These are phyloP conservation scores for Gymnoscelis rufifasciata DNA, from an alignment of 2,888 invertebrate genomes.

Conservation along the genomic window DNA sequence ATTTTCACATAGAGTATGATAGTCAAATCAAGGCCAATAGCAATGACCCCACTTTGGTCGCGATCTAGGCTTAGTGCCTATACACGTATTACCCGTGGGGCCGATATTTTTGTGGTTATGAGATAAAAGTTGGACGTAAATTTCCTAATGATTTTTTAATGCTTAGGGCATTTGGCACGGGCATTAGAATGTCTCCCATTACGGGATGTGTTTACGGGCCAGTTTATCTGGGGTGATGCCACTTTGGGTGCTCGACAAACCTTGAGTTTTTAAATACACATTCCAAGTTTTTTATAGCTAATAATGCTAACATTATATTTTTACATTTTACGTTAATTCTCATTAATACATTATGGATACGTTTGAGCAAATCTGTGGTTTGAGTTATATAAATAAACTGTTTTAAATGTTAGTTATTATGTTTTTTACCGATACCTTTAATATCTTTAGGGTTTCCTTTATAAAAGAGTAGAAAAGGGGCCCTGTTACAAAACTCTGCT, in stretches of 20 bases:
- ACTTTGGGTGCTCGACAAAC: not conserved
- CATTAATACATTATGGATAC: too few species aligned
- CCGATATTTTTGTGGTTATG: conserved; percentile 10
- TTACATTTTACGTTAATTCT: too few species aligned
- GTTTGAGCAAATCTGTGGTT: too few species aligned
- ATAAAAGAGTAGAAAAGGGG: too few species aligned
- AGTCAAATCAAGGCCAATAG: conserved; percentile 21
- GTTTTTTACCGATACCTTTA: too few species aligned
- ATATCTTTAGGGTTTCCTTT: too few species aligned
- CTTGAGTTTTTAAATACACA: not conserved
- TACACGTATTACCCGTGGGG: conserved; percentile 23
- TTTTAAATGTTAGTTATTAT: too few species aligned
- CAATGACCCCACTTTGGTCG: conserved; percentile 17
- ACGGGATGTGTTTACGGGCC: conserved; percentile 16
- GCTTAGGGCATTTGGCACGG: conserved; percentile 10
- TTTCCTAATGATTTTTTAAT: not conserved
- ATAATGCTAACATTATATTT: too few species aligned
- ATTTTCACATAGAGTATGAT: conserved; percentile 20
- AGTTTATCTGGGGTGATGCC: not conserved
- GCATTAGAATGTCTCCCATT: conserved; percentile 16
- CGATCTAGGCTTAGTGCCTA: conserved; percentile 17
- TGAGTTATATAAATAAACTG: too few species aligned
- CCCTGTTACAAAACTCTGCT: too few species aligned
- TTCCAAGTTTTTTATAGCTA: too few species aligned
- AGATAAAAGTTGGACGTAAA: not conserved